phyloP scores from a whole-genome alignment of 2,113 vertebrate genomes.

The Neogobius melanostomus region DNA sequence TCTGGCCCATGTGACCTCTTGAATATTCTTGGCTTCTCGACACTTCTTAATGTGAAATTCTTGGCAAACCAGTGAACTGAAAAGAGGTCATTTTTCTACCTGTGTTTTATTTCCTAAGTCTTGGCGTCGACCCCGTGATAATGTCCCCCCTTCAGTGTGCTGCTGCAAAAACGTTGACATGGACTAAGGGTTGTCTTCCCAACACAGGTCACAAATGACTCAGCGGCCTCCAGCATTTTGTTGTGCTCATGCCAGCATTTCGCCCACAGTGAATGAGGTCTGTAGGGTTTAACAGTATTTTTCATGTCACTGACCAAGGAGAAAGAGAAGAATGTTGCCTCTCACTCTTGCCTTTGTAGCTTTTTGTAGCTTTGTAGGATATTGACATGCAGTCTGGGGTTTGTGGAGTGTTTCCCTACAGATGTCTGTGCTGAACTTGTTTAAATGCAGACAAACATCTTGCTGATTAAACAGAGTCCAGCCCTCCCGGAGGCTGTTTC shows the following conservation, averaged over 20 bases:
- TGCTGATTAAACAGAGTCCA: slow-evolving; percentile 46
- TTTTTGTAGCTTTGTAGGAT: slow-evolving; percentile 1
- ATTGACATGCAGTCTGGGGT: slow-evolving; percentile 45
- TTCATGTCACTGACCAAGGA: not conserved
- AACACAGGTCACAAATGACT: not conserved
- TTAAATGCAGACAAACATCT: slow-evolving; percentile 44
- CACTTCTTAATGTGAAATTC: not conserved
- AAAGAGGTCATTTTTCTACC: not conserved
- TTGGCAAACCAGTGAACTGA: not conserved
- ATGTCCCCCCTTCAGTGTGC: not conserved
- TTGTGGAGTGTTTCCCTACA: slow-evolving; percentile 26
- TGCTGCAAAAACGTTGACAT: not conserved
- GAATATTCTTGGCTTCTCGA: not conserved
- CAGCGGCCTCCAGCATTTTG: not conserved
- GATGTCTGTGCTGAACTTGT: slow-evolving; percentile 41
- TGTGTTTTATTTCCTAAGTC: not conserved
- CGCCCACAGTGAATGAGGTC: not conserved
- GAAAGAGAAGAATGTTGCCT: slow-evolving; percentile 4
- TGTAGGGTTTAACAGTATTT: slow-evolving; percentile 14
- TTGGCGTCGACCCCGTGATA: not conserved
- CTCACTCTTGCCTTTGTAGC: slow-evolving; percentile 22
- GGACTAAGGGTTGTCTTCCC: not conserved
- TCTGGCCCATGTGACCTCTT: not conserved
- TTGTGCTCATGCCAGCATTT: not conserved
- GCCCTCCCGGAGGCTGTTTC: slow-evolving; percentile 17